A percentile compares a stretch with the other conserved stretches of the same genome.
phyloP scores from a whole-genome alignment of 2,888 invertebrate genomes.

The Caprella mutica region DNA sequence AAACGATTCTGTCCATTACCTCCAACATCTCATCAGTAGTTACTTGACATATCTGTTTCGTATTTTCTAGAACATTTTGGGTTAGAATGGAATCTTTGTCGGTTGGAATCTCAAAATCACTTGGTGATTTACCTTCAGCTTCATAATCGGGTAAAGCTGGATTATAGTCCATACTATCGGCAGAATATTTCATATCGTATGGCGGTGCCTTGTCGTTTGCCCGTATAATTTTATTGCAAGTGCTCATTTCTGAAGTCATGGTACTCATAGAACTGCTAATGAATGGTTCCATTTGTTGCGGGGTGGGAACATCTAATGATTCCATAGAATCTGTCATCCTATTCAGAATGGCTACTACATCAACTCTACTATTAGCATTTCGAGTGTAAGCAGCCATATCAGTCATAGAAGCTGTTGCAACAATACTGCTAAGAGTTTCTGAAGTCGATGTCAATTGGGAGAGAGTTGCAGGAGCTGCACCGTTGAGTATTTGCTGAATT shows the following conservation, averaged over 20 bases:
- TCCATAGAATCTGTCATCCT: background rate
- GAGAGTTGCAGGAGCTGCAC: background rate
- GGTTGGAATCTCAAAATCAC: no score
- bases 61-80: no score
- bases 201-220: slow-evolving; percentile 12
- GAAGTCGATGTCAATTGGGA: background rate
- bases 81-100: no score
- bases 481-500: background rate
- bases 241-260: slow-evolving; percentile 3
- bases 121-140: no score
- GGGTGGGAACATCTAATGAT: background rate
- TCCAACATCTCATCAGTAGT: slow-evolving; percentile 12
- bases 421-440: background rate
- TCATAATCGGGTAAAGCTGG: no score
- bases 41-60: no score
- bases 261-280: slow-evolving; percentile 6
- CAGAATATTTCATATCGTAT: slow-evolving; percentile 4
- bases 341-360: background rate
- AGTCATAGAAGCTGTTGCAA: background rate
- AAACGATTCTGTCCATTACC: slow-evolving; percentile 11
- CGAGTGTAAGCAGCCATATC: slow-evolving; percentile 14
- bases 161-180: slow-evolving; percentile 16
- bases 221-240: slow-evolving; percentile 11
- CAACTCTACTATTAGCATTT: slow-evolving; percentile 12
- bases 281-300: slow-evolving; percentile 10